Evolutionary conservation across 2,797 vertebrate species (phyloP), one percentile per base, ranked within the genome.

Genomic region (Cynodonichthys magdalenae): DNA sequence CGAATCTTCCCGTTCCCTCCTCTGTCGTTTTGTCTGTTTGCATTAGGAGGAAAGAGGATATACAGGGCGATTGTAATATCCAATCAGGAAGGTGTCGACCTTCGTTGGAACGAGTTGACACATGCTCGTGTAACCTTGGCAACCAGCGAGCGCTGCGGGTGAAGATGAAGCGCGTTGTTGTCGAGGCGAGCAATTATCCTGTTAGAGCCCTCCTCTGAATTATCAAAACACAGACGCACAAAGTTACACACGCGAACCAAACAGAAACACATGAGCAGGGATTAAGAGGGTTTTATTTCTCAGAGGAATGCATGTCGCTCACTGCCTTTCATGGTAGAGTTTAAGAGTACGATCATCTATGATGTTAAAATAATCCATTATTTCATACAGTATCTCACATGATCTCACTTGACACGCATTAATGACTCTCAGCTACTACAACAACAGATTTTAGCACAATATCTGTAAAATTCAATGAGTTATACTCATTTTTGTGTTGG

Each of bases 121-220:
- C 87, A 85, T 74, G 82, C 81, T 79, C 80, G 81, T 63, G 82
- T 93, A 90, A 89, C 92, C 91, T 73, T 87, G 89, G 91, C 86
- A 92, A 94, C 90, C 69, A 50, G 71, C 75, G 65, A 72, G 76
- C 53, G 78, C 89, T 85, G 83, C 65, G 62, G 83, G 89, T 87
- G 51, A 86, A 87, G 87, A 86, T 91, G 87, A 91, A 89, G 85
- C 76, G 47, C 57, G 74, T 82, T 86, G 86, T 83, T 34, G 36
- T 39, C 36, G 75, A 83, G 80, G 80, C 69, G 82, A 80, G 85
- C 89, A 92, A 91, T 93, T 92, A 93, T 90, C 89, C 86, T 83
- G 84, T 91, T 83, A 88, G 81, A 89, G 80, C 79, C 82, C 84
- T 79, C 83, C 76, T 83, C 85, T 90, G 86, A 90, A 89, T 90